A percentile compares a stretch with the other conserved stretches of the same genome.
These are phyloP conservation scores for Reticulitermes speratus DNA, from an alignment of 1,140 invertebrate species.

Conservation along the genomic window DNA sequence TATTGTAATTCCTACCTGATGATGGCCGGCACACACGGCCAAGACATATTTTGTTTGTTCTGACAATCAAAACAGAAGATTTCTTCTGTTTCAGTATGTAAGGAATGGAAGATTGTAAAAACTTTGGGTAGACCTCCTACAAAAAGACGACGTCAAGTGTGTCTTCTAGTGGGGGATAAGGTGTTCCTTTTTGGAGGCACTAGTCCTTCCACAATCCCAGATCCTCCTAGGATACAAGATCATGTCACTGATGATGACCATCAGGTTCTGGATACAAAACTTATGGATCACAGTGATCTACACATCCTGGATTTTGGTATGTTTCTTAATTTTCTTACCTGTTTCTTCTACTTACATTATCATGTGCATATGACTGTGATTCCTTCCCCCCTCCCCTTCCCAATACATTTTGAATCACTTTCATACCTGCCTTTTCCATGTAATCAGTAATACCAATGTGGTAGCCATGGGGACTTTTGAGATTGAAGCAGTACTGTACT, in stretches of 20 bases:
- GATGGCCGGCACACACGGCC: too few species aligned
- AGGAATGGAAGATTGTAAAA: conserved; percentile 62
- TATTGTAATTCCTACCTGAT: too few species aligned
- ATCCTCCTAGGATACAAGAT: conserved; percentile 31
- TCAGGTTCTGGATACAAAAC: conserved; percentile 43
- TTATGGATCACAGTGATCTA: conserved; percentile 76
- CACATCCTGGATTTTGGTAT: conserved; percentile 71
- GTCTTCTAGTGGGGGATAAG: conserved; percentile 66
- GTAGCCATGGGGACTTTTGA: too few species aligned
- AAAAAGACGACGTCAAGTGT: conserved; percentile 74
- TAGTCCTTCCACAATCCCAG: conserved; percentile 48
- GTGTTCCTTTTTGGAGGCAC: conserved; percentile 86
- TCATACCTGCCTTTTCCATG: neutral
- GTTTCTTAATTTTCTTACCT: conserved; percentile 26
- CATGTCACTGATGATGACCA: conserved; percentile 30
- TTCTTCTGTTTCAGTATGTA: conserved; percentile 52
- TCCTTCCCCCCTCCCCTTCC: neutral
- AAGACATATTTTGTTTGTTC: too few species aligned
- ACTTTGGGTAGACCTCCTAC: conserved; percentile 61
- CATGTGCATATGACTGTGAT: neutral
- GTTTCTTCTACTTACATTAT: too few species aligned
- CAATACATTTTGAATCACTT: neutral
- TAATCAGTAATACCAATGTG: too few species aligned
- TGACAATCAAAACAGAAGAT: neutral
- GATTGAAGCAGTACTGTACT: too few species aligned